Conservation (phyloP, 2,113 vertebrate genomes). For the Mus musculus region DNA sequence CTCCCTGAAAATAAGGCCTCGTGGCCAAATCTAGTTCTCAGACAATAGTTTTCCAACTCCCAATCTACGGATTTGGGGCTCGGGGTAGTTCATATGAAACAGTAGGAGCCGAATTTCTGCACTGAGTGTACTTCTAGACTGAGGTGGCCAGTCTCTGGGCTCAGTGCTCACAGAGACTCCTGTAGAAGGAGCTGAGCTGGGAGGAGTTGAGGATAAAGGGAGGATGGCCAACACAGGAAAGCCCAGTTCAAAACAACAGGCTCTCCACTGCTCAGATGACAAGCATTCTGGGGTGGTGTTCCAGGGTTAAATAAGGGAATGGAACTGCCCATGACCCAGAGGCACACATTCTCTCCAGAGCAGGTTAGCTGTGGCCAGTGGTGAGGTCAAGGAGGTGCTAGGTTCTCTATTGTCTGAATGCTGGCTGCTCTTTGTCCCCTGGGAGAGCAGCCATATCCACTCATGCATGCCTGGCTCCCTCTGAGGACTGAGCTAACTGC, state of each 20-base stretch:
- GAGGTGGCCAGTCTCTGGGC: not conserved
- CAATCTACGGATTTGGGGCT: not conserved
- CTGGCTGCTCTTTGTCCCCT: not conserved
- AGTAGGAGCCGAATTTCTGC: not conserved
- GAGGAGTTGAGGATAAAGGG: not conserved
- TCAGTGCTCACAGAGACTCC: too few relatives aligned
- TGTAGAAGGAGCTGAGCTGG: not conserved
- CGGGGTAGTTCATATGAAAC: not conserved
- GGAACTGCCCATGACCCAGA: not conserved
- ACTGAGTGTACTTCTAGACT: not conserved
- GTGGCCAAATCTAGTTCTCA: not conserved
- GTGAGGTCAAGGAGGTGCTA: rapidly evolving
- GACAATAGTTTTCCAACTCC: not conserved
- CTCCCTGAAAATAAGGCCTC: not conserved
- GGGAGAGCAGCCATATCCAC: not conserved
- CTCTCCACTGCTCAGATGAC: not conserved
- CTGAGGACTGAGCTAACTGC: not conserved
- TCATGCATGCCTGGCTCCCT: not conserved
- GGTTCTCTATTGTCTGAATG: rapidly evolving
- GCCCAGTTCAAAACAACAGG: not conserved
- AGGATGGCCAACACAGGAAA: too few relatives aligned
- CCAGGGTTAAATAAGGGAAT: conserved; percentile 15
- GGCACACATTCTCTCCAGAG: not conserved
- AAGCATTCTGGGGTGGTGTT: not conserved
- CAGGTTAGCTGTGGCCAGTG: not conserved